Evolutionary conservation across 2,888 invertebrate genomes (phyloP), one percentile per base, ranked within the genome.

Genomic region (Tholera decimalis): DNA sequence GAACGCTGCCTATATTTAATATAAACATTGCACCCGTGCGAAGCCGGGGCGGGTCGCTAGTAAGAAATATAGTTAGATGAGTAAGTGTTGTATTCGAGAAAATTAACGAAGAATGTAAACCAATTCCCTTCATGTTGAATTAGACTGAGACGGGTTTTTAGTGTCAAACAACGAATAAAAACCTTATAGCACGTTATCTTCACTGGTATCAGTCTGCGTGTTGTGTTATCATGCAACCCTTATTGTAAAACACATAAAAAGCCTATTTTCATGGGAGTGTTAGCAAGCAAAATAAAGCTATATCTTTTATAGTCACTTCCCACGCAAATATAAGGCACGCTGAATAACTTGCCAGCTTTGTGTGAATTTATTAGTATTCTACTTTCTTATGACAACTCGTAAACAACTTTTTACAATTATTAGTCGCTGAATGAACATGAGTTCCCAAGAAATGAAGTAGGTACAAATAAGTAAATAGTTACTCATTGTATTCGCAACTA

Each of bases 291-390:
- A 79, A 69, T 73, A 51, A 56, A 44, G 39, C 8, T 33, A 47
- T 61, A 44, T 68, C 44, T 62, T 64, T 66, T 62, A 80, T 68
- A 24, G 51, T 55, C n/a, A 33, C 39, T 80, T 85, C 85, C 79
- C 85, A 83, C 82, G 79, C 73, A 73, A 80, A 80, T 75, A 61
- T 59, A 71, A 72, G 44, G 58, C 28, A 49, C 49, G 47, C 49
- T 64, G 63, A 73, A 72, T 72, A 68, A 77, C 55, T 65, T 22
- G 51, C 30, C 63, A 30, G 18, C 28, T 73, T 15, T 49, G 77
- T 79, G 77, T 76, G 82, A 79, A 80, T 72, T 68, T 63, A 62
- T 59, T 53, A 67, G 69, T 64, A 64, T 68, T 78, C 67, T 62
- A 65, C 71, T 65, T 77, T 74, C 68, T 68, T 70, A 55, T 30